phyloP scores from a whole-genome alignment of 2,888 invertebrate species.

The Leptinotarsa tumamoca region DNA sequence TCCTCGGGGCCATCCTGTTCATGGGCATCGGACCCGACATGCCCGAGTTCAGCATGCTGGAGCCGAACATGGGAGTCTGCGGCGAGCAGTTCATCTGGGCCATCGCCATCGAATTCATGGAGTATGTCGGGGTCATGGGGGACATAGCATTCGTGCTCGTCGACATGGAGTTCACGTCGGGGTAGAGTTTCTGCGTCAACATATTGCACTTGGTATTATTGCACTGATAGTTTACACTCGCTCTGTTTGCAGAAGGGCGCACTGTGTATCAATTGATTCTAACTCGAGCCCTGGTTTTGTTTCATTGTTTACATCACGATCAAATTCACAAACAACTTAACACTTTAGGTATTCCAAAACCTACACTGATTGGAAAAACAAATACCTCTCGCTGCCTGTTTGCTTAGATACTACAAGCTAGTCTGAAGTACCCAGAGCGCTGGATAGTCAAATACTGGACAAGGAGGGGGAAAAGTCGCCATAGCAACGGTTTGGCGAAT shows the following conservation, averaged over 20 bases:
- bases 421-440: constrained; percentile 68
- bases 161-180: constrained; percentile 79
- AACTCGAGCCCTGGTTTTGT: constrained; percentile 67
- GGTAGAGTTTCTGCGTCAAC: constrained; percentile 79
- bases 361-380: constrained; percentile 72
- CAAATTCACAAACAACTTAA: constrained; percentile 68
- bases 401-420: constrained; percentile 69
- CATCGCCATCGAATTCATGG: constrained; percentile 83
- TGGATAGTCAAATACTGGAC: constrained; percentile 67
- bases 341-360: constrained; percentile 68
- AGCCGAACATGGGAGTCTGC: constrained; percentile 70
- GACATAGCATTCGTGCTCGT: constrained; percentile 77
- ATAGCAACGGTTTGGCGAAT: constrained; percentile 59
- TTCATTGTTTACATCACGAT: constrained; percentile 69
- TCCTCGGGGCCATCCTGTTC: constrained; percentile 66
- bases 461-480: constrained; percentile 61
- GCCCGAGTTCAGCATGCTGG: constrained; percentile 67
- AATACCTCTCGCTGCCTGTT: constrained; percentile 69
- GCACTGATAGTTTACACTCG: constrained; percentile 44
- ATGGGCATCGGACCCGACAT: constrained; percentile 72
- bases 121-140: constrained; percentile 83
- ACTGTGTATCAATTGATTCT: constrained; percentile 60
- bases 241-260: constrained; percentile 29
- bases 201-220: constrained; percentile 58
- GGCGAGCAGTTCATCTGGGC: constrained; percentile 75